Percentiles rank a stretch among this genome's conserved stretches.
Conservation (phyloP, 2,113 vertebrate species). For the Zosterops japonicus region DNA sequence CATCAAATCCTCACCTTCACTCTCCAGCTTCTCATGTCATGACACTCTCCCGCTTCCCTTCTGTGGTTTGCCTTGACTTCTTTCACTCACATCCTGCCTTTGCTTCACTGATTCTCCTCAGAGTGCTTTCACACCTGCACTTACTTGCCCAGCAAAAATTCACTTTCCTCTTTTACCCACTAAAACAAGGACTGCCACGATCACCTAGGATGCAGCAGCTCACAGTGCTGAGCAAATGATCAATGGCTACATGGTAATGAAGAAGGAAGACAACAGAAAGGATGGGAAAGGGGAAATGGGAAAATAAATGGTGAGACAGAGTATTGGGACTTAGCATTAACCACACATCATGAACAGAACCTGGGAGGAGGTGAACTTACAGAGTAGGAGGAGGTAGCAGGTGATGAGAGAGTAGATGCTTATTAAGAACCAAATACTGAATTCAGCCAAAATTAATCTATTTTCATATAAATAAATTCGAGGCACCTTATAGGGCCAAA, state of each 20-base stretch:
- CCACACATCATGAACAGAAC: not conserved
- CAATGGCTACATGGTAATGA: accelerated
- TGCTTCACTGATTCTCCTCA: not conserved
- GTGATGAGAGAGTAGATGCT: not conserved
- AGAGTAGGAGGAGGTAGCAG: not conserved
- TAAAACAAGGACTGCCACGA: not conserved
- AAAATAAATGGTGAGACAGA: not conserved
- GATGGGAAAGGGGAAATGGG: not conserved
- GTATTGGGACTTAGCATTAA: not conserved
- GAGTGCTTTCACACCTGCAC: not conserved
- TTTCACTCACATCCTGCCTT: not conserved
- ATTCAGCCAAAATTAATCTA: not conserved
- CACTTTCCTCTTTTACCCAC: not conserved
- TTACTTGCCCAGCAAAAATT: not conserved
- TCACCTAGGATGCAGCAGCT: not conserved
- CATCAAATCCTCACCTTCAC: not conserved
- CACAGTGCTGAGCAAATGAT: not conserved
- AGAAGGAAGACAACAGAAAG: not conserved
- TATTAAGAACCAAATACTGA: not conserved
- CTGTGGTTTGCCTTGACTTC: not conserved
- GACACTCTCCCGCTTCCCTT: not conserved
- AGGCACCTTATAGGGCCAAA: not conserved
- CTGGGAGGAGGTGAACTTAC: not conserved
- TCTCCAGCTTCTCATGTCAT: not conserved
- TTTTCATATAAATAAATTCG: not conserved